phyloP scores from a whole-genome alignment of 1,140 invertebrate species.

The Apolygus lucorum region DNA sequence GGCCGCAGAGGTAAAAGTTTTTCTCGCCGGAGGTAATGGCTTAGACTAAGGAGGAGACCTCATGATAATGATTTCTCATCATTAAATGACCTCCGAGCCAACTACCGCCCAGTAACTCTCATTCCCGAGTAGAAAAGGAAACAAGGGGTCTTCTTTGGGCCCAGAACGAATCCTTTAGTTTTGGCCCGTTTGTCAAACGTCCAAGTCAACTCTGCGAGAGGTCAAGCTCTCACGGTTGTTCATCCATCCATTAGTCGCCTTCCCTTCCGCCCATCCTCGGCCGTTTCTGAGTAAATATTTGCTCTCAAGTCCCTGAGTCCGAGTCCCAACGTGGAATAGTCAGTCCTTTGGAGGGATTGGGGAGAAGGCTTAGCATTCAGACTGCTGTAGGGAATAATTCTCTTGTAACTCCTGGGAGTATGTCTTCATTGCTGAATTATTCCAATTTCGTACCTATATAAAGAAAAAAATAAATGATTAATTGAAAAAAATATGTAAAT shows the following conservation, averaged over 20 bases:
- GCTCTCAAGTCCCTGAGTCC: too few relatives aligned
- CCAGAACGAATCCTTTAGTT: neutral
- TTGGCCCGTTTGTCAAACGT: neutral
- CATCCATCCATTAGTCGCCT: neutral
- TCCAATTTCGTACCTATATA: too few relatives aligned
- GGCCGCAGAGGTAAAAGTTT: neutral
- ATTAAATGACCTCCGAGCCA: neutral
- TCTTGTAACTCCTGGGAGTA: too few relatives aligned
- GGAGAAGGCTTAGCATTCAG: too few relatives aligned
- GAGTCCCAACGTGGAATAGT: too few relatives aligned
- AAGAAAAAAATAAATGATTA: too few relatives aligned
- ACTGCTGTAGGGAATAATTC: too few relatives aligned
- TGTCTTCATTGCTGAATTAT: too few relatives aligned
- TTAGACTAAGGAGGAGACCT: neutral
- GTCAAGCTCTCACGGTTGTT: neutral
- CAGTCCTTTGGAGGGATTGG: too few relatives aligned
- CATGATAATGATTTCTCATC: neutral
- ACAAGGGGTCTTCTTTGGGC: neutral
- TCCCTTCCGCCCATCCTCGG: too few relatives aligned
- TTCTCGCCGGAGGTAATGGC: neutral
- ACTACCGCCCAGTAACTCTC: neutral
- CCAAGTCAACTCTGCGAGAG: neutral
- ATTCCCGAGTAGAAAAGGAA: neutral
- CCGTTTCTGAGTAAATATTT: neutral
- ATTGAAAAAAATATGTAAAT: too few relatives aligned